These are phyloP conservation scores for Macroteleia sp. DNA, from an alignment of 2,888 invertebrate genomes.

Conservation along the genomic window DNA sequence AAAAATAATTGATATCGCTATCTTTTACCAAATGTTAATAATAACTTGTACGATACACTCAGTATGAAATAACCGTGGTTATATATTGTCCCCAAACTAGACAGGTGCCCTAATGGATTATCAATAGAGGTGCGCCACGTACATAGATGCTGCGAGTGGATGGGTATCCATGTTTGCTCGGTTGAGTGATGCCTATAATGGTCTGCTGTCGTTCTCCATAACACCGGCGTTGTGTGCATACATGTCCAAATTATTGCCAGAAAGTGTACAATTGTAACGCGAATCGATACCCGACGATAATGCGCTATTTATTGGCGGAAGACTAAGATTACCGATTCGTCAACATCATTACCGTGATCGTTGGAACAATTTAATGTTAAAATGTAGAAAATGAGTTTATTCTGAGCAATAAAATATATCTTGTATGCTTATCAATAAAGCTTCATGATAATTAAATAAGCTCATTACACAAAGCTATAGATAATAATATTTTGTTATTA, in stretches of 20 bases:
- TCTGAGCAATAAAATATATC: too few species aligned
- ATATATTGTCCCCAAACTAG: slow-evolving; percentile 60
- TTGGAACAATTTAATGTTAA: too few species aligned
- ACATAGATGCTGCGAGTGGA: slow-evolving; percentile 53
- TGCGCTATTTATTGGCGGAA: slow-evolving; percentile 31
- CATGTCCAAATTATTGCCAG: slow-evolving; percentile 49
- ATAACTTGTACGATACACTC: slow-evolving; percentile 30
- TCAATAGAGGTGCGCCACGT: slow-evolving; percentile 72
- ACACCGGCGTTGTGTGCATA: slow-evolving; percentile 48
- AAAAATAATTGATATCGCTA: too few species aligned
- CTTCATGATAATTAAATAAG: too few species aligned
- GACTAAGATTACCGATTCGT: slow-evolving; percentile 25
- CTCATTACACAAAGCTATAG: too few species aligned
- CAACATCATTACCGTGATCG: slow-evolving; percentile 20
- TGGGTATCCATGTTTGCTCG: slow-evolving; percentile 60
- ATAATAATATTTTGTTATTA: too few species aligned
- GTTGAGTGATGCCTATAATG: slow-evolving; percentile 61
- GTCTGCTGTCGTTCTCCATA: slow-evolving; percentile 59
- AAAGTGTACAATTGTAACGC: slow-evolving; percentile 51
- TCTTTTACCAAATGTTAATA: slow-evolving; percentile 35
- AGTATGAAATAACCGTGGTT: slow-evolving; percentile 57
- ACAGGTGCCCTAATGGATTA: slow-evolving; percentile 72
- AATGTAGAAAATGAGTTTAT: too few species aligned
- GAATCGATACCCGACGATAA: slow-evolving; percentile 41
- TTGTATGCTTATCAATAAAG: too few species aligned